These are phyloP conservation scores for Meriones psammophilus DNA, from an alignment of 2,797 vertebrate genomes.

Conservation along the genomic window DNA sequence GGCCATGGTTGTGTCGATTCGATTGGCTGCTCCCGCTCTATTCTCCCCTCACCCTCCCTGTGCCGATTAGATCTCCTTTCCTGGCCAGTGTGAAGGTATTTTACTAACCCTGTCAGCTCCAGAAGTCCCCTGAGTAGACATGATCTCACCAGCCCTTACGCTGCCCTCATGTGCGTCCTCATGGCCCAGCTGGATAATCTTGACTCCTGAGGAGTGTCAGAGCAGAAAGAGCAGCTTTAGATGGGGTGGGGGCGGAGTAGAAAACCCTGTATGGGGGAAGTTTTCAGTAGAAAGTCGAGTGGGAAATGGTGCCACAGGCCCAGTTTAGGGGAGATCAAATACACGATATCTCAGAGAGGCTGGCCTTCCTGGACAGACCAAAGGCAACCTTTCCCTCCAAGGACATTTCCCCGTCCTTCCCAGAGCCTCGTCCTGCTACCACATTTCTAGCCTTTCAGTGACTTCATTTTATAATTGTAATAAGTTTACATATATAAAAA, in stretches of 20 bases:
- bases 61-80: not conserved
- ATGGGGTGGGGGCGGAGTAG: not conserved
- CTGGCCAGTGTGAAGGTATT: not conserved
- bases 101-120: not conserved
- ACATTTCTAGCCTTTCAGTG: not conserved
- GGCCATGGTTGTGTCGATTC: not conserved
- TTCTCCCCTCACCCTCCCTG: not conserved
- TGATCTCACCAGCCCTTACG: not conserved
- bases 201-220: not conserved
- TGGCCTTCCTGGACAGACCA: not conserved
- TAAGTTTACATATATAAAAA: conserved; percentile 43
- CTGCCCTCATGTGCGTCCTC: not conserved
- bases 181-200: not conserved
- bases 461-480: conserved; percentile 48
- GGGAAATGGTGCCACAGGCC: not conserved
- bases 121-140: not conserved
- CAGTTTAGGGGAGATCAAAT: not conserved
- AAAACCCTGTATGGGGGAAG: not conserved
- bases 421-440: not conserved
- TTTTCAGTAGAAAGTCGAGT: conserved; percentile 11
- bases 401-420: not conserved
- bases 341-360: not conserved
- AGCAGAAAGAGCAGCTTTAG: not conserved
- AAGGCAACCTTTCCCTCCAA: not conserved
- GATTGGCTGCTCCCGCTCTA: not conserved